Percentiles rank a stretch among this genome's conserved stretches.
phyloP scores from a whole-genome alignment of 2,888 invertebrate genomes.

The Scaptomyza polygonia region DNA sequence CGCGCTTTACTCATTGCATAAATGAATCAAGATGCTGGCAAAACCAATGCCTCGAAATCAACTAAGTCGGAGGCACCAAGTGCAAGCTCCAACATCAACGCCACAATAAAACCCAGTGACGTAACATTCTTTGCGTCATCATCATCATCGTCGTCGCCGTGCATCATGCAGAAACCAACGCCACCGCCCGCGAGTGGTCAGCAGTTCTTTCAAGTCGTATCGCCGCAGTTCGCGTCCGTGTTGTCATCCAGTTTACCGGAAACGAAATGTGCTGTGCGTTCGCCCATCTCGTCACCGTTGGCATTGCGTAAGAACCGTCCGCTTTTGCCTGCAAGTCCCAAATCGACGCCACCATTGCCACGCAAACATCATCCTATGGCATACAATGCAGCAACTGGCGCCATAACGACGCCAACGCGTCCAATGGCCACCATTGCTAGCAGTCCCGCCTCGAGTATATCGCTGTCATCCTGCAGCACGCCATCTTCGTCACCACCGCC shows the following conservation, averaged over 20 bases:
- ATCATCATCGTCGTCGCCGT: conserved; percentile 24
- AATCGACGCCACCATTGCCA: conserved; percentile 78
- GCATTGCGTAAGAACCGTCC: conserved; percentile 74
- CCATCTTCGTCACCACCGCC: conserved; percentile 83
- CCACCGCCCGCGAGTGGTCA: conserved; percentile 61
- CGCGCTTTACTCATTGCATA: conserved; percentile 29
- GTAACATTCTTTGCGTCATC: conserved; percentile 27
- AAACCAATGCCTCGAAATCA: conserved; percentile 33
- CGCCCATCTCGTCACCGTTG: conserved; percentile 80
- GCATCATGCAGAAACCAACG: conserved; percentile 62
- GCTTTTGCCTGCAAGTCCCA: conserved; percentile 74
- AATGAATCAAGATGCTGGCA: conserved; percentile 83
- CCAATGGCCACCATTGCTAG: conserved; percentile 66
- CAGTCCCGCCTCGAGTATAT: conserved; percentile 82
- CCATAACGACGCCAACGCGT: conserved; percentile 72
- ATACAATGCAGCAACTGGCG: conserved; percentile 75
- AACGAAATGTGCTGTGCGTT: conserved; percentile 71
- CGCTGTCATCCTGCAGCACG: conserved; percentile 82
- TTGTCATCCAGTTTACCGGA: conserved; percentile 75
- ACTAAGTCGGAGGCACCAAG: conserved; percentile 36
- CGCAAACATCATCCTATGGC: conserved; percentile 77
- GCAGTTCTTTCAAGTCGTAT: conserved; percentile 77
- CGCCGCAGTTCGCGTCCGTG: conserved; percentile 78
- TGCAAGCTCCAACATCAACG: conserved; percentile 17
- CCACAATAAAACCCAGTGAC: conserved; percentile 44